phyloP scores from a whole-genome alignment of 1,140 invertebrate genomes.

The Drosophila quadrilineata region DNA sequence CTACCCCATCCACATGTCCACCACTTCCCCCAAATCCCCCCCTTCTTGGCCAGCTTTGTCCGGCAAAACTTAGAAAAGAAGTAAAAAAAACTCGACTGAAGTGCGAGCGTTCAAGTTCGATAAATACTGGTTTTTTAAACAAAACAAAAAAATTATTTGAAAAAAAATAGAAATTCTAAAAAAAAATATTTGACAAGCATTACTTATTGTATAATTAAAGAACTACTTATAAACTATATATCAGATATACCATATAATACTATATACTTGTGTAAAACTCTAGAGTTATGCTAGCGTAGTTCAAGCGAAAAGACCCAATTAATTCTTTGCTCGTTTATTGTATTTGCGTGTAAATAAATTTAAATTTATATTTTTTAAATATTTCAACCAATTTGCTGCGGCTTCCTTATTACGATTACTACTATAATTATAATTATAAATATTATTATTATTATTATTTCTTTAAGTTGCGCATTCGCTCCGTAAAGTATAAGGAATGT shows the following conservation, averaged over 20 bases:
- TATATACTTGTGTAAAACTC: slow-evolving; percentile 38
- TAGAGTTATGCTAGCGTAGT: slow-evolving; percentile 63
- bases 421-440: slow-evolving; percentile 41
- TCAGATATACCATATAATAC: slow-evolving; percentile 35
- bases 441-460: slow-evolving; percentile 31
- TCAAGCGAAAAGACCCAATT: slow-evolving; percentile 72
- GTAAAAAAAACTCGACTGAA: slow-evolving; percentile 64
- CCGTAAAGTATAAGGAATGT: no score
- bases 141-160: slow-evolving; percentile 13
- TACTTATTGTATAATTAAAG: slow-evolving; percentile 49
- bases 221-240: slow-evolving; percentile 62
- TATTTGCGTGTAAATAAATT: slow-evolving; percentile 78
- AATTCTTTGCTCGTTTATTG: slow-evolving; percentile 75
- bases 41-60: slow-evolving; percentile 40
- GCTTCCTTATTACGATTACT: no score
- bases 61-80: slow-evolving; percentile 42
- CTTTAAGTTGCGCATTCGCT: slow-evolving; percentile 40
- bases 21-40: slow-evolving; percentile 1
- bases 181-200: no score
- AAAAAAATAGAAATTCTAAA: no score
- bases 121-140: slow-evolving; percentile 71
- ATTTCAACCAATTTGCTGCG: slow-evolving; percentile 48
- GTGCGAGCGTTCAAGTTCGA: slow-evolving; percentile 76
- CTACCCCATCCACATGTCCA: neutral
- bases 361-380: slow-evolving; percentile 67